Base-by-base conservation (phyloP, 1,140 invertebrate genomes). In the Drosophila bipectinata region DNA sequence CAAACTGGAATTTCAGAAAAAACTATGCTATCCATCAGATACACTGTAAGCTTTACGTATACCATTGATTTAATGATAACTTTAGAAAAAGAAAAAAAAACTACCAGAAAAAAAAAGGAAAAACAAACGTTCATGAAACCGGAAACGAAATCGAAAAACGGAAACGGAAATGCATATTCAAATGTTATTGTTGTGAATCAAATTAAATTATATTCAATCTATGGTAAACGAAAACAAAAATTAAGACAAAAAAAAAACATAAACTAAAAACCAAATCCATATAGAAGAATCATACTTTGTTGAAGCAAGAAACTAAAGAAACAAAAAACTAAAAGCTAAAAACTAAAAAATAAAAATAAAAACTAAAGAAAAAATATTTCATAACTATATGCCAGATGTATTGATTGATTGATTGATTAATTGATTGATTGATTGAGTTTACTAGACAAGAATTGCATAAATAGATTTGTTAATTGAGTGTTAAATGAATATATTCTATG, bases 181-280 rank as follows among this genome's bases (percentile, higher is more conserved):
- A 85, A 78, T 87, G 82, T 87, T 87, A 87, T 87, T 87, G 82
- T 87, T 87, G 82, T 87, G 83, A 87, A 88, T 87, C 75, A 88
- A 87, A 82, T 73, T 72, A 82, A 87, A 87, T 77, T 84, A 79
- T 66, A 82, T 82, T 78, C 75, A 79, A 74, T 79, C 48, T 64
- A 44, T 44, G 41, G 41, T 18, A 44, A 18, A 18, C 39, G 14
- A 15, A 41, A 8, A 39, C 48, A 51, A 8, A 39, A 53, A 51
- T 54, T 39, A n/a, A 45, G 48, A 24, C 12, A 39, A 21, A 24
- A 21, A 10, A 47, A 72, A 62, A 56, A 62, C 14, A 51, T 52
- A 63, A 41, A 28, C 21, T 26, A 34, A 56, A 54, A 39, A 9
- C 14, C 14, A 54, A 57, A 61, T 15, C 32, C 24, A 64, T 61